Conservation (phyloP, 2,797 vertebrate species). For the Synanceia verrucosa region DNA sequence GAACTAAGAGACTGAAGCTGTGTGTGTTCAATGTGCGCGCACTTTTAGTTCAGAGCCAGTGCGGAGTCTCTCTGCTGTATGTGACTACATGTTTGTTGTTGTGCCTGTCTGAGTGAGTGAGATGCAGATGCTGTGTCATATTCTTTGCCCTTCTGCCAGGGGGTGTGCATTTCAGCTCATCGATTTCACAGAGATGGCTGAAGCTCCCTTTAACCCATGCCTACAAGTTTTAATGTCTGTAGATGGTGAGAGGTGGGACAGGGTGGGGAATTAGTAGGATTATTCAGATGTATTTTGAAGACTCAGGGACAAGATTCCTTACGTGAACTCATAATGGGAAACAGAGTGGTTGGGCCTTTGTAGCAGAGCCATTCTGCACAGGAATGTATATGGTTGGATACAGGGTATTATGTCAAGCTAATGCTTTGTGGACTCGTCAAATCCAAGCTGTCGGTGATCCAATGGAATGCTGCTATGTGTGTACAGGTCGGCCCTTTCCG, state of each 20-base stretch:
- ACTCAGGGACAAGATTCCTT: conserved; percentile 78
- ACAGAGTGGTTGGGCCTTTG: conserved; percentile 46
- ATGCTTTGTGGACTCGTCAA: conserved; percentile 52
- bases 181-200: conserved; percentile 48
- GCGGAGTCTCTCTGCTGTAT: conserved; percentile 47
- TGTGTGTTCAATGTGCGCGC: conserved; percentile 54
- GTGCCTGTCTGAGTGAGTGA: conserved; percentile 30
- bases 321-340: conserved; percentile 31
- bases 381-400: conserved; percentile 63
- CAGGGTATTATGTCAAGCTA: conserved; percentile 73
- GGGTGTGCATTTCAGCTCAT: conserved; percentile 51
- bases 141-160: conserved; percentile 45
- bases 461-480: conserved; percentile 35
- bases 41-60: conserved; percentile 49
- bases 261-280: conserved; percentile 32
- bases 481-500: conserved; percentile 30
- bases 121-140: conserved; percentile 55
- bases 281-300: conserved; percentile 66
- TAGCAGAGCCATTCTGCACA: conserved; percentile 62
- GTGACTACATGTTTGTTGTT: conserved; percentile 52
- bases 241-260: conserved; percentile 19
- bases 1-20: conserved; percentile 54
- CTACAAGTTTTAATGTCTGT: conserved; percentile 56
- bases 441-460: conserved; percentile 50
- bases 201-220: conserved; percentile 70